Conservation (phyloP, 1,140 invertebrate species). For the Drosophila arizonae region DNA sequence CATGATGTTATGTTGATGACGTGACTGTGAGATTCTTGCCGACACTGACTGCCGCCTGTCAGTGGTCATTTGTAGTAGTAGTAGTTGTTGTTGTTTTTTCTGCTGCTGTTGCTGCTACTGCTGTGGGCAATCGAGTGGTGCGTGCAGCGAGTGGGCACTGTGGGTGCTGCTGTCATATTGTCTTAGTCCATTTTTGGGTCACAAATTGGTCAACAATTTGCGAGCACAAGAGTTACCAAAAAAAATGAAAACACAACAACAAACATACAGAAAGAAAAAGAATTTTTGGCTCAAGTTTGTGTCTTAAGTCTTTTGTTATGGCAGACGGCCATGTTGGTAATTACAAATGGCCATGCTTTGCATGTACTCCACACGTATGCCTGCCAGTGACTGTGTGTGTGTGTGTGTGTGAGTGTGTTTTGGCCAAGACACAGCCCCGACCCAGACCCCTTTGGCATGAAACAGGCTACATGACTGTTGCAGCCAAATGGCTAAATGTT, state of each 20-base stretch:
- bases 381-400: not conserved
- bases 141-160: conserved; percentile 35
- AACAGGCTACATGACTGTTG: conserved; percentile 47
- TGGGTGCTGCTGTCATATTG: conserved; percentile 43
- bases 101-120: conserved; percentile 7
- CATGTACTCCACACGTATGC: conserved; percentile 10
- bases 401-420: not conserved
- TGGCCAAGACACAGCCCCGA: conserved; percentile 1
- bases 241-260: not conserved
- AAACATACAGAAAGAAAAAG: not conserved
- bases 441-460: conserved; percentile 17
- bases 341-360: conserved; percentile 40
- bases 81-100: conserved; percentile 4
- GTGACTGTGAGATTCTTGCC: conserved; percentile 60
- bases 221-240: conserved; percentile 26
- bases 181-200: conserved; percentile 40
- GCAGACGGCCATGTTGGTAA: conserved; percentile 58
- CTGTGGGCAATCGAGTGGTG: conserved; percentile 45
- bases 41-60: conserved; percentile 50
- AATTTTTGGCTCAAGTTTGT: conserved; percentile 34
- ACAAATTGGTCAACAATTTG: conserved; percentile 49
- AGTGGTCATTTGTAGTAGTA: conserved; percentile 32
- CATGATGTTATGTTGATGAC: conserved; percentile 63
- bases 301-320: conserved; percentile 51
- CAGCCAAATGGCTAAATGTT: conserved; percentile 67